These are phyloP conservation scores for Dascyllus trimaculatus DNA, from an alignment of 2,113 vertebrate species.

Conservation along the genomic window DNA sequence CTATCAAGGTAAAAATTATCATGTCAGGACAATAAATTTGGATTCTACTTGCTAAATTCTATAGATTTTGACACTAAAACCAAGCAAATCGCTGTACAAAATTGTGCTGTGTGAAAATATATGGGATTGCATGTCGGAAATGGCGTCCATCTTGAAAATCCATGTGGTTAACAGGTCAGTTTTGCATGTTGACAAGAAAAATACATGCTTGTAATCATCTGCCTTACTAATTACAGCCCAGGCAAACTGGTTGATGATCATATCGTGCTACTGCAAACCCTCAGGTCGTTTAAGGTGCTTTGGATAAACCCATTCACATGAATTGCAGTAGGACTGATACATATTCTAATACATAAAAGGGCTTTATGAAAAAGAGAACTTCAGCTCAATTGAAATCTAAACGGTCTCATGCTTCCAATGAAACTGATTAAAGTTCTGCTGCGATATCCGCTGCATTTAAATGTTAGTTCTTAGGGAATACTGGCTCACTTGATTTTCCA, in stretches of 20 bases:
- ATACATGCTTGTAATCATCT: no score
- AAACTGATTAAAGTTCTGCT: slow-evolving; percentile 17
- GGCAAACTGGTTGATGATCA: not conserved
- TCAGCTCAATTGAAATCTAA: slow-evolving; percentile 28
- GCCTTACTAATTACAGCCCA: no score
- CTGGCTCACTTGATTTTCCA: slow-evolving; percentile 15
- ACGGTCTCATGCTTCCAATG: slow-evolving; percentile 10
- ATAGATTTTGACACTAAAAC: no score
- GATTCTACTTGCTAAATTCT: no score
- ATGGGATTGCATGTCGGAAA: no score
- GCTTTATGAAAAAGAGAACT: slow-evolving; percentile 12
- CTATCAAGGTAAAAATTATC: no score
- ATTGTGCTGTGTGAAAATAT: no score
- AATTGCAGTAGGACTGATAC: slow-evolving; percentile 5
- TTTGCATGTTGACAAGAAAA: no score
- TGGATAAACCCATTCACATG: not conserved
- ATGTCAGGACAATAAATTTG: no score
- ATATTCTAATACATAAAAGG: not conserved
- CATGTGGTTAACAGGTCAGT: no score
- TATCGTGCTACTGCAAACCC: not conserved
- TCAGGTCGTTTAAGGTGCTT: not conserved
- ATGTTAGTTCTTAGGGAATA: slow-evolving; percentile 23
- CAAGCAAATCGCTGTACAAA: no score
- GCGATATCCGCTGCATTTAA: slow-evolving; percentile 27
- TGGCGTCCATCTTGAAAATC: no score